Evolutionary conservation across 64 coral and sea anemone genomes (phyloP).

Genomic region (Platygyra sinensis): DNA sequence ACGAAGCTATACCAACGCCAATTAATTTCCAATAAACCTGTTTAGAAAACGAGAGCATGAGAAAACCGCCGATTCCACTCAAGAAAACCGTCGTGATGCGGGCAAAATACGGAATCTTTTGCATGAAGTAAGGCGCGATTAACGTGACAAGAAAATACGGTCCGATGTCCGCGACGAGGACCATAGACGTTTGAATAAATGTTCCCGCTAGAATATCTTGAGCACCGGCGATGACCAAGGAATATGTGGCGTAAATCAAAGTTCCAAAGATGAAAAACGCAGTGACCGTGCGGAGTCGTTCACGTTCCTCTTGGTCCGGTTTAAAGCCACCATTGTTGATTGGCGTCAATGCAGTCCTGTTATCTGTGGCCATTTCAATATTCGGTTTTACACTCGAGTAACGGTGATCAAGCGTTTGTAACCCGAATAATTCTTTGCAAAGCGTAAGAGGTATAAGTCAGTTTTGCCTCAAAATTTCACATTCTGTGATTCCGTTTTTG

Average conservation of each 20-base stretch:
- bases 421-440: neutral
- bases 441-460: neutral
- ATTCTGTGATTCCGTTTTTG: neutral
- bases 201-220: slow-evolving; percentile 92
- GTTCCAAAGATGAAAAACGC: slow-evolving; percentile 82
- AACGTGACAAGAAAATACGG: slow-evolving; percentile 80
- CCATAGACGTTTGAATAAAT: slow-evolving; percentile 84
- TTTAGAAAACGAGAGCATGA: slow-evolving; percentile 64
- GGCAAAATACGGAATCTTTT: slow-evolving; percentile 75
- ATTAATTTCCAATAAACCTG: slow-evolving; percentile 83
- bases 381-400: neutral
- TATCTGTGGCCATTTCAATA: slow-evolving; percentile 10
- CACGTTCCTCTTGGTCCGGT: neutral
- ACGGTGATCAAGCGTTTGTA: neutral
- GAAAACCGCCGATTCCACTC: slow-evolving; percentile 72
- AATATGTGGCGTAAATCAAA: slow-evolving; percentile 83
- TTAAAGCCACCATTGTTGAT: neutral
- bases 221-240: slow-evolving; percentile 73
- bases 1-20: slow-evolving; percentile 73
- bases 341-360: neutral
- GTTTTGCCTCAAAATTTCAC: neutral
- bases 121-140: slow-evolving; percentile 83
- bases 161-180: slow-evolving; percentile 77
- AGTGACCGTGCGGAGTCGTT: slow-evolving; percentile 66
- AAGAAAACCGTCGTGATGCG: slow-evolving; percentile 77